Base-by-base conservation (phyloP, 1,140 invertebrate species). In the Sinonovacula constricta region DNA sequence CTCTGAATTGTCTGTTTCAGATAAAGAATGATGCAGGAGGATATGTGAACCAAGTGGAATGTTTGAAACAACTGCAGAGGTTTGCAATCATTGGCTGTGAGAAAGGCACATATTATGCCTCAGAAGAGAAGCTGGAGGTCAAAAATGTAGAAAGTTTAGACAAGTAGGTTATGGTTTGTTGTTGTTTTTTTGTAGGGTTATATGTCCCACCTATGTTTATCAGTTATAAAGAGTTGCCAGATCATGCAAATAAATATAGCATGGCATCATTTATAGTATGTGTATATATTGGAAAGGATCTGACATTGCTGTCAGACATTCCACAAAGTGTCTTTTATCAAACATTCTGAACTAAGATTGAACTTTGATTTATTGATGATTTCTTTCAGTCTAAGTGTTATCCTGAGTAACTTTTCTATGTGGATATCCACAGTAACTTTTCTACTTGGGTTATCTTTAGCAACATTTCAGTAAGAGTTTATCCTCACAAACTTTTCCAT, bases 11-110 rank as follows among this genome's bases (percentile, higher is more conserved):
- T n/a, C n/a, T n/a, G n/a, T n/a, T n/a, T 39, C 77, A 90, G 81
- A 85, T 89, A 4, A 10, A 33, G 31, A 91, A 91, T 69, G 82
- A 80, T 65, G 88, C 83, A 39, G 90, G 87, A 31, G 90, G 89
- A 28, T 91, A 66, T 59, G 88, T 86, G 10, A 91, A 86, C 56
- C 54, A 76, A 56, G 82, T 91, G 7, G 72, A 65, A 60, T 87
- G 88, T 57, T 56, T 86, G 49, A 83, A 76, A 10, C 81, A 81
- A 18, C 68, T 91, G 36, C 83, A 87, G 28, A 86, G 89, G 15
- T 90, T 90, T 68, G 71, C 91, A 4, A 88, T 87, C 68, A 65
- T 91, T 3, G 82, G 83, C 1, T 68, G 77, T 0, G 67, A 72
- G 36, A 80, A 80, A 28, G 88, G 86, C 4, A 88, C 85, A 1